A percentile compares a stretch with the other conserved stretches of the same genome.
These are phyloP conservation scores for Podiceps cristatus DNA, from an alignment of 2,113 vertebrate genomes.

Conservation along the genomic window DNA sequence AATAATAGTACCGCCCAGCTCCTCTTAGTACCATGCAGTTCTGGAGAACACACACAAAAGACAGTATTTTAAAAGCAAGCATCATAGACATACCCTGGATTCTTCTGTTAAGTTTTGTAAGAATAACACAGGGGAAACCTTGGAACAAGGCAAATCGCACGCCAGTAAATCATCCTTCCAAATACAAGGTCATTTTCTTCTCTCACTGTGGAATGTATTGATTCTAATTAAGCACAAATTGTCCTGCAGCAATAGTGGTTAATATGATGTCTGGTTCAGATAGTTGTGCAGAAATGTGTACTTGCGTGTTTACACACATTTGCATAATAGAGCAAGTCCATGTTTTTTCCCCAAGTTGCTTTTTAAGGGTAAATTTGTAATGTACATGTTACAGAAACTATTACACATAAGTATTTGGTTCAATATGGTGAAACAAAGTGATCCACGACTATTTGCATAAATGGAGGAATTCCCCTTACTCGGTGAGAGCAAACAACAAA, in stretches of 20 bases:
- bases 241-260: slow-evolving; percentile 21
- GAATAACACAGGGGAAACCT: neutral
- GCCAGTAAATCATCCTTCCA: neutral
- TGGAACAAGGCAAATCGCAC: neutral
- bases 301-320: no score
- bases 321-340: no score
- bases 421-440: neutral
- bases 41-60: neutral
- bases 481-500: neutral
- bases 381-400: no score
- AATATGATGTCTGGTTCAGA: neutral
- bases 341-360: no score
- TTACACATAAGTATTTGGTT: neutral
- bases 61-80: neutral
- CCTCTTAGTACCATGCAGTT: neutral
- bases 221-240: slow-evolving; percentile 60
- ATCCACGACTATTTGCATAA: neutral
- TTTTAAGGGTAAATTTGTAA: no score
- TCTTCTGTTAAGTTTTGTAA: no score
- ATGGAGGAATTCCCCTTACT: neutral
- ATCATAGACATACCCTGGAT: fast-evolving
- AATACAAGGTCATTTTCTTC: slow-evolving; percentile 49
- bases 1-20: neutral
- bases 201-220: slow-evolving; percentile 31
- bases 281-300: no score